phyloP scores from a whole-genome alignment of 2,113 vertebrate species.

The Empidonax traillii region DNA sequence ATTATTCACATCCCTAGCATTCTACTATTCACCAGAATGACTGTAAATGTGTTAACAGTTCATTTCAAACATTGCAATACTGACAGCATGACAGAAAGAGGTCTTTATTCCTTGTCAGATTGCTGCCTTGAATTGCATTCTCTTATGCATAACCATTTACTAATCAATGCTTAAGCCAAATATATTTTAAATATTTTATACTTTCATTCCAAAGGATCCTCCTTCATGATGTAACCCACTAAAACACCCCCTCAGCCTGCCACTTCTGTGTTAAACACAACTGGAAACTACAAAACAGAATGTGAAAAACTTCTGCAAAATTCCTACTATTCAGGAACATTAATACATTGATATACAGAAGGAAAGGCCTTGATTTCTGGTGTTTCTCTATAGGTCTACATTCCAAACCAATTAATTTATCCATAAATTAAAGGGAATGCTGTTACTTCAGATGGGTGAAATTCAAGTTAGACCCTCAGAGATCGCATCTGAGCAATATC shows the following conservation, averaged over 20 bases:
- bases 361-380: neutral
- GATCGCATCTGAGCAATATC: neutral
- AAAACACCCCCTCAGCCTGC: neutral
- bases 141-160: neutral
- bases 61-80: neutral
- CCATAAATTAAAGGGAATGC: neutral
- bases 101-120: neutral
- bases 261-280: neutral
- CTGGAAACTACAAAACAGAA: neutral
- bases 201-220: neutral
- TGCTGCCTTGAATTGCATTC: neutral
- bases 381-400: neutral
- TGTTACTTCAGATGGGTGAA: neutral
- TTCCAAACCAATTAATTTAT: neutral
- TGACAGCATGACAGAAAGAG: neutral
- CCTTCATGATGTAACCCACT: neutral
- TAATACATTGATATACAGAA: neutral
- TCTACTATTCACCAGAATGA: conserved; percentile 5
- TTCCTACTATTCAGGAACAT: neutral
- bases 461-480: neutral
- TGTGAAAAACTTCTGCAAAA: neutral
- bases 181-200: conserved; percentile 22
- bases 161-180: conserved; percentile 28
- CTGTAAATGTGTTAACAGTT: neutral
- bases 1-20: conserved; percentile 51